phyloP scores from a whole-genome alignment of 53 echinoderm and acorn worm species.

The Holothuria scabra region DNA sequence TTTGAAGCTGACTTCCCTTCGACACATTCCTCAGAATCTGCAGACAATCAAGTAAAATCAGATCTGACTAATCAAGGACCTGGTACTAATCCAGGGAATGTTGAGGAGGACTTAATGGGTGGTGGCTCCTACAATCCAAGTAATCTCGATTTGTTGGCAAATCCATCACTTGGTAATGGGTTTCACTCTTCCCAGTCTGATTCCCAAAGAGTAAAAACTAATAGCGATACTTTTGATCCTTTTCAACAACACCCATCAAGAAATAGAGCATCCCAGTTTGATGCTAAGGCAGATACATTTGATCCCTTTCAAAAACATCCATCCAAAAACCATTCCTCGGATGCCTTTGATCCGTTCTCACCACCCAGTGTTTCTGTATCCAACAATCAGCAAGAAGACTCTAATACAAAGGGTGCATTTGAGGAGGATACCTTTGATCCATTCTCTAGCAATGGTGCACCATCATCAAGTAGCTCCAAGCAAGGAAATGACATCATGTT shows the following conservation, averaged over 20 bases:
- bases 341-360: slow-evolving; percentile 76
- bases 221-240: slow-evolving; percentile 62
- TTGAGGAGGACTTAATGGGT: slow-evolving; percentile 13
- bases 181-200: neutral
- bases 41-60: neutral
- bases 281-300: neutral
- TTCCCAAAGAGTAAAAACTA: neutral
- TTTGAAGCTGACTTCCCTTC: slow-evolving; percentile 77
- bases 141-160: slow-evolving; percentile 77
- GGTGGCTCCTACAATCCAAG: slow-evolving; percentile 65
- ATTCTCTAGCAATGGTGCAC: slow-evolving; percentile 39
- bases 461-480: slow-evolving; percentile 49
- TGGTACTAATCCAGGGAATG: neutral
- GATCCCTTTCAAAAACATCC: slow-evolving; percentile 38
- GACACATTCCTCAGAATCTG: slow-evolving; percentile 48
- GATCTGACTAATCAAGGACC: slow-evolving; percentile 42
- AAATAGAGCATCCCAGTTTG: slow-evolving; percentile 17
- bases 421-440: slow-evolving; percentile 64
- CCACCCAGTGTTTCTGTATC: neutral
- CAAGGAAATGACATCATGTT: neutral
- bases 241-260: slow-evolving; percentile 59
- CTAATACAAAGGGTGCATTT: neutral
- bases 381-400: neutral
- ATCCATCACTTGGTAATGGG: slow-evolving; percentile 9
- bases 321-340: neutral